Evolutionary conservation across 2,797 vertebrate species (phyloP), one percentile per base, ranked within the genome.

Genomic region (Acestrorhynchus altus): DNA sequence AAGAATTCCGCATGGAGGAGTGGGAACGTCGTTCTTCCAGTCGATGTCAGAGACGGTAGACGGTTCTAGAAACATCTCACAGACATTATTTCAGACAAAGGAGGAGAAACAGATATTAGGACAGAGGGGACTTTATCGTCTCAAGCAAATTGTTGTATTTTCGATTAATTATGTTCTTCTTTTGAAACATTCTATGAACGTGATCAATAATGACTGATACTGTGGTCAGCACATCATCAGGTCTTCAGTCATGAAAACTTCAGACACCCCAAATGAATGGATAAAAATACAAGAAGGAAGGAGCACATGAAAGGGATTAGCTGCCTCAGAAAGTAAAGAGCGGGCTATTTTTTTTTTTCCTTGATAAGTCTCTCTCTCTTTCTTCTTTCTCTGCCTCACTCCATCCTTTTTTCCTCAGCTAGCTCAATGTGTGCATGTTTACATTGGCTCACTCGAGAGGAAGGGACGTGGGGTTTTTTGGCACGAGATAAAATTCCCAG

Each of bases 391-490:
- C 39, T 54, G 13, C 59, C 22, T 49, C 28, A 20, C 15, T 8
- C 28, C 54, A 79, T 54, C 10, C n/a, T 60, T 39, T 61, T 57
- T 75, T 60, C 44, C 20, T 22, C 15, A 5, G 1, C 8, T 18
- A 40, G 31, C 28, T 68, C 31, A 49, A 35, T n/a, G 54, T 35
- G 65, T 5, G 8, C 60, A 67, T 80, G 74, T 79, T 84, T 77
- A 74, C 40, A 8, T 42, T 81, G 71, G 71, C 70, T 35, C 15
- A 31, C 40, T 67, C 67, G 4, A 60, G 69, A 49, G 2, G 66
- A 84, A 73, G 28, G 2, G 66, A 84, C 76, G 28, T 69, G 47
- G 31, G 59, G 74, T 68, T 74, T 60, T 77, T 60, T 81, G 77
- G 76, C 77, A 77, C 35, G 28, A n/a, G 8, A 67, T 51, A n/a